Percentiles rank a stretch among this genome's conserved stretches.
Conservation (phyloP, 2,113 vertebrate species). For the Alaudala cheleensis region DNA sequence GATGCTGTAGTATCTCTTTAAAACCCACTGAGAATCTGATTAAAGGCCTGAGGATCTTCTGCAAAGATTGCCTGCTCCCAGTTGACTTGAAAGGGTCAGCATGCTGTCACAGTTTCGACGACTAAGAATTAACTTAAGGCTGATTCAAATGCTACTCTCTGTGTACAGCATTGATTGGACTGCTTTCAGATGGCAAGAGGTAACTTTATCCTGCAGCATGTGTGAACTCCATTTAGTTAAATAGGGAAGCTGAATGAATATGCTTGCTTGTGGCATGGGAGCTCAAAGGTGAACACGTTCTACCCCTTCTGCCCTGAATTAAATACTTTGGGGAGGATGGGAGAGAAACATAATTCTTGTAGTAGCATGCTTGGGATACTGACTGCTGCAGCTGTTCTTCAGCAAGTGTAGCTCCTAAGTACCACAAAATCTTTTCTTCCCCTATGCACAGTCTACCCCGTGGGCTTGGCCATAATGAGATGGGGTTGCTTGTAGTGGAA, state of each 20-base stretch:
- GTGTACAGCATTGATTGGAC: conserved; percentile 59
- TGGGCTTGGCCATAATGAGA: background rate
- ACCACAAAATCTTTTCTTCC: background rate
- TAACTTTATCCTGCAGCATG: conserved; percentile 56
- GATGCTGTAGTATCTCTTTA: conserved; percentile 63
- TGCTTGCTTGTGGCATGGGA: background rate
- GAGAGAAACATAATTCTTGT: conserved; percentile 8
- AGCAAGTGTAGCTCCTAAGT: background rate
- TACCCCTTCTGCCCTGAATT: conserved; percentile 45
- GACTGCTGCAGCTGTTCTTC: conserved; percentile 1
- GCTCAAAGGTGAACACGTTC: background rate
- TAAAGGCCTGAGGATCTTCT: conserved; percentile 69
- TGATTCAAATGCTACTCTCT: conserved; percentile 65
- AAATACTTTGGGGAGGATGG: conserved; percentile 34
- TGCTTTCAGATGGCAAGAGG: conserved; percentile 51
- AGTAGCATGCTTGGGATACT: background rate
- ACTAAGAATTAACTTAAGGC: conserved; percentile 68
- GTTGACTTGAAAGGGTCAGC: conserved; percentile 69
- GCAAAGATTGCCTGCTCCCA: conserved; percentile 62
- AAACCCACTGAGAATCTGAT: conserved; percentile 71
- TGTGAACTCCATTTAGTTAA: conserved; percentile 60
- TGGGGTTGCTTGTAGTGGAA: background rate
- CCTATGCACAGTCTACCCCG: background rate
- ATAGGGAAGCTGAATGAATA: conserved; percentile 44
- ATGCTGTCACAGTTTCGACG: conserved; percentile 59